Conservation (phyloP, 2,797 vertebrate species). For the Artibeus jamaicensis region DNA sequence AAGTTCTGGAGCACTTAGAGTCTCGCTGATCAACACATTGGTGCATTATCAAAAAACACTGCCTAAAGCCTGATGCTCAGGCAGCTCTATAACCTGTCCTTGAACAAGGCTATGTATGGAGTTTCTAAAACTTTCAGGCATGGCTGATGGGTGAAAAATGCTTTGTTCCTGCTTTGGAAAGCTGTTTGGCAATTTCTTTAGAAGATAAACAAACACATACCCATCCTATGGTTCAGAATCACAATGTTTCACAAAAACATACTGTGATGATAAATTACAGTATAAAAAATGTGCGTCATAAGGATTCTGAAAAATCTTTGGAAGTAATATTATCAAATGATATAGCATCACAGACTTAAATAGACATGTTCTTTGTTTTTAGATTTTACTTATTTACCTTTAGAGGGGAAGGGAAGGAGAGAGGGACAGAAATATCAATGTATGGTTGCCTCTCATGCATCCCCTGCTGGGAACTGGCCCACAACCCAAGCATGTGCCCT, state of each 20-base stretch:
- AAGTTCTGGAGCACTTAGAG: not conserved
- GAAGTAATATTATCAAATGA: conserved; percentile 1
- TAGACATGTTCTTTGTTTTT: not conserved
- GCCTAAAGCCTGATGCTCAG: not conserved
- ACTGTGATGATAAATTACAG: not conserved
- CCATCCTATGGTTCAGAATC: not conserved
- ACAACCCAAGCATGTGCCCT: too few species aligned
- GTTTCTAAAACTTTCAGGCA: not conserved
- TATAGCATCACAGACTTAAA: not conserved
- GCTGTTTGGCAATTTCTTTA: not conserved
- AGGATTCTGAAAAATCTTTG: not conserved
- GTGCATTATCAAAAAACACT: not conserved
- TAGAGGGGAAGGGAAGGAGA: too few species aligned
- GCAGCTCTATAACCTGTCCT: not conserved
- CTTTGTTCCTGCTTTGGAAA: not conserved
- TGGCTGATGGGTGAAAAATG: not conserved
- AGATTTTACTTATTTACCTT: too few species aligned
- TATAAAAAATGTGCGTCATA: not conserved
- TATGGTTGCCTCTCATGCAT: too few species aligned
- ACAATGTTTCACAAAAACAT: not conserved
- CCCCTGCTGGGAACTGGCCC: too few species aligned
- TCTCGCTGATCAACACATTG: not conserved
- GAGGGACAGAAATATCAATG: too few species aligned
- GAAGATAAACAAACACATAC: not conserved
- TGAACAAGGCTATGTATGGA: not conserved